A percentile compares a stretch with the other conserved stretches of the same genome.
Conservation (phyloP, 2,113 vertebrate genomes). For the Aegithalos caudatus region DNA sequence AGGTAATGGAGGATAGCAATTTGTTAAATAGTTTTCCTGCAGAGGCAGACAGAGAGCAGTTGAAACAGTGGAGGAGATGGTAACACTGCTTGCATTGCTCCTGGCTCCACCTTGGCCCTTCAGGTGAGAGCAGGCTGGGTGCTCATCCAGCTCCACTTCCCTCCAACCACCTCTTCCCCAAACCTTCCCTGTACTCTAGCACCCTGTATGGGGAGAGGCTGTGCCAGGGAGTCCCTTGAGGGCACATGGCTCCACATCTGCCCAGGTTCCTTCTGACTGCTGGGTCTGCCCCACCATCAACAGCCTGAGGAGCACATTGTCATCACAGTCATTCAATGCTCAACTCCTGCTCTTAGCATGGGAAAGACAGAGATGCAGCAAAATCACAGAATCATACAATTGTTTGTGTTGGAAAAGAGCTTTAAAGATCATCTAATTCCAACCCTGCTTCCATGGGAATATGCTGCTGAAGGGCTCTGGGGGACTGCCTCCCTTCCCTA, state of each 20-base stretch:
- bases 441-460: neutral
- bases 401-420: neutral
- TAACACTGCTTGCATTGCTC: neutral
- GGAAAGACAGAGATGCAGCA: neutral
- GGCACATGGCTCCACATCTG: neutral
- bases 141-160: neutral
- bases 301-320: neutral
- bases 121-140: neutral
- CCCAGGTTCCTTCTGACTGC: neutral
- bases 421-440: neutral
- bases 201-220: neutral
- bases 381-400: neutral
- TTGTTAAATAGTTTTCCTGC: neutral
- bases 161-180: neutral
- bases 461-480: neutral
- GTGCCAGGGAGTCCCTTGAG: neutral
- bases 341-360: neutral
- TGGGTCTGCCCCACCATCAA: neutral
- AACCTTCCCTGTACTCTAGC: neutral
- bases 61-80: neutral
- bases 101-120: neutral
- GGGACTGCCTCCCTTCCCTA: neutral
- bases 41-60: accelerated
- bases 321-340: no score
- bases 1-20: neutral